phyloP scores from a whole-genome alignment of 1,140 invertebrate genomes.

The Radopholus similis region DNA sequence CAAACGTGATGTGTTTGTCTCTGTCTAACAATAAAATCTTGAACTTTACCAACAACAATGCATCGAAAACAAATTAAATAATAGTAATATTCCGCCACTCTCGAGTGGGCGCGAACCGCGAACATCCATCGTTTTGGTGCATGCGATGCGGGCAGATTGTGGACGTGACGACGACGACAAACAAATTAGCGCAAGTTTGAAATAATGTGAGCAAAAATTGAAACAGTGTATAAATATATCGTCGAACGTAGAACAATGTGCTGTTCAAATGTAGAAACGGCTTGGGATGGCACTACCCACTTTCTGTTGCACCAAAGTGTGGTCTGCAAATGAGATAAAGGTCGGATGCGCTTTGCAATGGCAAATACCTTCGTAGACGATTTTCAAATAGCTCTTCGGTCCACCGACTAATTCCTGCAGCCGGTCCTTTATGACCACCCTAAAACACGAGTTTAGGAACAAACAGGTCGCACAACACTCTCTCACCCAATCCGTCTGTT shows the following conservation, averaged over 20 bases:
- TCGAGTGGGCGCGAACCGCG: no score
- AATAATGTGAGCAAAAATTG: not conserved
- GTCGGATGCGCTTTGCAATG: not conserved
- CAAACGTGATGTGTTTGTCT: no score
- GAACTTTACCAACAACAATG: not conserved
- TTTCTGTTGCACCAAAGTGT: not conserved
- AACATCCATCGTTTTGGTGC: no score
- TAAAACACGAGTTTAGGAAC: not conserved
- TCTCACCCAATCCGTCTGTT: constrained; percentile 66
- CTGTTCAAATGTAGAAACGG: constrained; percentile 11
- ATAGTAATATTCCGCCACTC: no score
- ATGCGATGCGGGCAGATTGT: no score
- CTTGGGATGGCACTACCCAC: constrained; percentile 11
- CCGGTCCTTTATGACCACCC: constrained; percentile 8
- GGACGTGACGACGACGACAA: not conserved
- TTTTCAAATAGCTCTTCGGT: constrained; percentile 1
- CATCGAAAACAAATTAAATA: no score
- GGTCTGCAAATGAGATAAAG: not conserved
- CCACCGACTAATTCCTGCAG: not conserved
- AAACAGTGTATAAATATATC: not conserved
- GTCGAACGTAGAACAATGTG: no score
- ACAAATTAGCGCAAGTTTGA: not conserved
- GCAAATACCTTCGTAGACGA: not conserved
- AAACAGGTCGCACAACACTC: not conserved
- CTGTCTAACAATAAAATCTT: constrained; percentile 1